Evolutionary conservation across 2,888 invertebrate species (phyloP).

Genomic region (Entomobrya proxima): DNA sequence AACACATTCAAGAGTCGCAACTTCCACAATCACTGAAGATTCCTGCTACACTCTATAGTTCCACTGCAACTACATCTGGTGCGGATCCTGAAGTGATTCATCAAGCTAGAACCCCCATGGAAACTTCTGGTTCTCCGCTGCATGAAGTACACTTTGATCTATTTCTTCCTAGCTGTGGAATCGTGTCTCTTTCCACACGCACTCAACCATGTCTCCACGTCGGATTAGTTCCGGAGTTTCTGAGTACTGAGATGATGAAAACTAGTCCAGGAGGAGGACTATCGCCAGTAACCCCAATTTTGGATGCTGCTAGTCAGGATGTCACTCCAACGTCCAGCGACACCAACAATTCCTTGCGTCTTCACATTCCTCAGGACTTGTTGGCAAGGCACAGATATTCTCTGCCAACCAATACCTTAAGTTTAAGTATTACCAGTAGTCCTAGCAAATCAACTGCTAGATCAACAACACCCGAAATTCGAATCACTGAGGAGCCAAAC

Average conservation of each 20-base stretch:
- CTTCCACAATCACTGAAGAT: slow-evolving; percentile 51
- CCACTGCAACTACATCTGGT: neutral
- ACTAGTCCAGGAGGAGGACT: slow-evolving; percentile 43
- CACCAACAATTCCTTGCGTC: slow-evolving; percentile 43
- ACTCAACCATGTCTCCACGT: slow-evolving; percentile 13
- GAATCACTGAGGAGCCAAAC: slow-evolving; percentile 78
- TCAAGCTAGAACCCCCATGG: slow-evolving; percentile 67
- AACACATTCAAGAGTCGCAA: neutral
- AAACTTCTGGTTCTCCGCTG: neutral
- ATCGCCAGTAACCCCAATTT: slow-evolving; percentile 67
- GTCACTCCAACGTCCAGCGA: slow-evolving; percentile 54
- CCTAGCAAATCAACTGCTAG: slow-evolving; percentile 70
- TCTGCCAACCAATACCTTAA: slow-evolving; percentile 72
- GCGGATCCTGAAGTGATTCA: neutral
- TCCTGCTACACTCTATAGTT: neutral
- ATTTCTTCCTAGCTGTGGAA: slow-evolving; percentile 83
- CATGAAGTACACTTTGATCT: slow-evolving; percentile 67
- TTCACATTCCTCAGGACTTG: slow-evolving; percentile 60
- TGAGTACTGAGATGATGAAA: slow-evolving; percentile 7
- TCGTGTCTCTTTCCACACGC: slow-evolving; percentile 77
- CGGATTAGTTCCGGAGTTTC: slow-evolving; percentile 8
- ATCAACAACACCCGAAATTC: slow-evolving; percentile 83
- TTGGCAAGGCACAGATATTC: slow-evolving; percentile 71
- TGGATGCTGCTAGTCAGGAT: slow-evolving; percentile 61
- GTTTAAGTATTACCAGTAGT: slow-evolving; percentile 56